phyloP scores from a whole-genome alignment of 2,888 invertebrate species.

The Caenorhabditis sulstoni region DNA sequence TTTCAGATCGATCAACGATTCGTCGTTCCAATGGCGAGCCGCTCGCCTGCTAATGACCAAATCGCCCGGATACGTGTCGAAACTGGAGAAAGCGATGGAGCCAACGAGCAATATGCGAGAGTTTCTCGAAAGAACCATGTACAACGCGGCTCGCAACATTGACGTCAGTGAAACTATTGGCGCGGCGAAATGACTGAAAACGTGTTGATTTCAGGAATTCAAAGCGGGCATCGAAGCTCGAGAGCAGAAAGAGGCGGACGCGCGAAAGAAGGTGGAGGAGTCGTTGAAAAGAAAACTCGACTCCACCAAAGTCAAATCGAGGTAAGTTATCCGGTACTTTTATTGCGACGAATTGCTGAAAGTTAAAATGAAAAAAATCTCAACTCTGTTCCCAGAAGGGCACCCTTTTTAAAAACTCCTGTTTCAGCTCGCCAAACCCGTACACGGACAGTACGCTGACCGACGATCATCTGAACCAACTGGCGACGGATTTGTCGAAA shows the following conservation, averaged over 20 bases:
- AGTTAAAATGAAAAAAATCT: no score
- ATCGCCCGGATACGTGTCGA: conserved; percentile 60
- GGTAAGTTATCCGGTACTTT: conserved; percentile 7
- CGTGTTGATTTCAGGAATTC: conserved; percentile 47
- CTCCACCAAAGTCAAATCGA: conserved; percentile 30
- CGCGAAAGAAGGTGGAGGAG: conserved; percentile 59
- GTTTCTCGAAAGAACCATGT: conserved; percentile 66
- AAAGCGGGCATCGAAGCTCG: conserved; percentile 42
- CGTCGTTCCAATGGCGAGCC: conserved; percentile 74
- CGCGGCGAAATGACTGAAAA: conserved; percentile 3
- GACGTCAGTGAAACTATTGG: conserved; percentile 27
- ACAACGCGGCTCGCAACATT: conserved; percentile 62
- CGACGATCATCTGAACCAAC: conserved; percentile 44
- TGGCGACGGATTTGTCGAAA: conserved; percentile 45
- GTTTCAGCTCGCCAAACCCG: conserved; percentile 34
- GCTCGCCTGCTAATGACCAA: conserved; percentile 67
- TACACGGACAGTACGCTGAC: conserved; percentile 31
- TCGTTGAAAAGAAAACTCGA: conserved; percentile 56
- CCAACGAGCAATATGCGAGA: conserved; percentile 52
- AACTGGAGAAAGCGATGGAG: conserved; percentile 26
- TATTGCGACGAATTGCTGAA: no score
- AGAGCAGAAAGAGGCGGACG: conserved; percentile 57
- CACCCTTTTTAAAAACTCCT: no score
- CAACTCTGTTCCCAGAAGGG: conserved; percentile 5
- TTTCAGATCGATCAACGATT: conserved; percentile 71